Conservation (phyloP, 2,113 vertebrate genomes). For the Nannospalax galili region DNA sequence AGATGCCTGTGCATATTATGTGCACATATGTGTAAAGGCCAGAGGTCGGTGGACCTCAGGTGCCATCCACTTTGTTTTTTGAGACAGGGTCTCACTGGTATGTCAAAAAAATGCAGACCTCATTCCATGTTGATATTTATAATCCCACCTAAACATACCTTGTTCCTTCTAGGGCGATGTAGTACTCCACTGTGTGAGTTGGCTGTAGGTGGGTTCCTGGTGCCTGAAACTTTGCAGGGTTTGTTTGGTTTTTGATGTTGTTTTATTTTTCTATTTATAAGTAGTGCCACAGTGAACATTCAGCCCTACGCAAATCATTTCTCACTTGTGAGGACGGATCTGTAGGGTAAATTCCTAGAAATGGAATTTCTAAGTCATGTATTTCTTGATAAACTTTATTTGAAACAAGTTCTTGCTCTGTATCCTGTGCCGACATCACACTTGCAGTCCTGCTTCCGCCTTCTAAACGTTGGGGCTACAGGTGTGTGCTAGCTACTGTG, state of each 20-base stretch:
- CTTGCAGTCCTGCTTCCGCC: not conserved
- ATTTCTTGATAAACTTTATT: not conserved
- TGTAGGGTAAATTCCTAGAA: not conserved
- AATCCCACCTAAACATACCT: not conserved
- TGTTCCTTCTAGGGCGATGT: too few relatives aligned
- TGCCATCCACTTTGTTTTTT: not conserved
- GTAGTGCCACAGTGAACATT: too few relatives aligned
- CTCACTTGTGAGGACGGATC: not conserved
- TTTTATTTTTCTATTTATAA: not conserved
- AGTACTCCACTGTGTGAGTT: not conserved
- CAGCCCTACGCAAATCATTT: too few relatives aligned
- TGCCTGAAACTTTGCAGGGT: not conserved
- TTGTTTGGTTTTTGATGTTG: not conserved
- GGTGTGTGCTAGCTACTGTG: not conserved
- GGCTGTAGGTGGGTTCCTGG: not conserved
- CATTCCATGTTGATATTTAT: too few relatives aligned
- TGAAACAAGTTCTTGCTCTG: not conserved
- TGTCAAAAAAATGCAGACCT: not conserved
- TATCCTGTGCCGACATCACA: not conserved
- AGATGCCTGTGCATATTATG: too few relatives aligned
- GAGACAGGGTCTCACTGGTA: not conserved
- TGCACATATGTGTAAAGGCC: too few relatives aligned
- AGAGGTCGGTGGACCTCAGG: too few relatives aligned
- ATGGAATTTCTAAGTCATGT: accelerated
- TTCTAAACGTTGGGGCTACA: not conserved